Base-by-base conservation (phyloP, 2,888 invertebrate species). In the Drosophila antonietae region DNA sequence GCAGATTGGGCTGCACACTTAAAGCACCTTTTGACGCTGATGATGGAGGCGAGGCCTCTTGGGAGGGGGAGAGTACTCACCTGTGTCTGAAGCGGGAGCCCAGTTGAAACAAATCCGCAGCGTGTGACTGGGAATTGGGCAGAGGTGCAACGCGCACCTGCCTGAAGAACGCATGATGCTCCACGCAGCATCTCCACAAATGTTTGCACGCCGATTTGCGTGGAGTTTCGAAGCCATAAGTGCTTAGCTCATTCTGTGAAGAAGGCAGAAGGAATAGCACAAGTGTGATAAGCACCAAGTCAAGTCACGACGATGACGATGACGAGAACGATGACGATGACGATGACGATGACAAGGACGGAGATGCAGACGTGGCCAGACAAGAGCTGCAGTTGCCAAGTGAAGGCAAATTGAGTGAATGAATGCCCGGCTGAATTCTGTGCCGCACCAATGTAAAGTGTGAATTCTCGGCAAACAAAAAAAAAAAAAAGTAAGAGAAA, bases 191-290 rank as follows among this genome's bases (percentile, higher is more conserved):
- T 85, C 97, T 96, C 98, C 98, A 98, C 81, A 99, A 94, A 93
- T 98, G 98, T 90, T 98, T 97, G 92, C 98, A 98, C 18, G 98
- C 98, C 31, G 97, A 95, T 88, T 97, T 96, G 66, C 97, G 97
- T 53, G 97, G 97, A 31, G 98, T 97, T 93, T 98, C 98, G 93
- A 98, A 98, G 8, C 98, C 98, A 93, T 98, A 98, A n/a, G 98
- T 98, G 91, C 97, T 97, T 82, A 98, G 97, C 89, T 98, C 98
- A 92, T 97, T 97, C 97, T 97, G 92, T 71, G 77, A 88, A 68
- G 33, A 43, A 64, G 55, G 56, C 10, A 49, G 28, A 37, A 51
- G 52, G 47, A 61, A 74, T 52, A 70, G 56, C 60, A 64, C 53
- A 69, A 78, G 86, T 78, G 80, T 85, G 88, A 86, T 86, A 83